Base-by-base conservation (phyloP, 2,113 vertebrate species). In the Petroica traversi region DNA sequence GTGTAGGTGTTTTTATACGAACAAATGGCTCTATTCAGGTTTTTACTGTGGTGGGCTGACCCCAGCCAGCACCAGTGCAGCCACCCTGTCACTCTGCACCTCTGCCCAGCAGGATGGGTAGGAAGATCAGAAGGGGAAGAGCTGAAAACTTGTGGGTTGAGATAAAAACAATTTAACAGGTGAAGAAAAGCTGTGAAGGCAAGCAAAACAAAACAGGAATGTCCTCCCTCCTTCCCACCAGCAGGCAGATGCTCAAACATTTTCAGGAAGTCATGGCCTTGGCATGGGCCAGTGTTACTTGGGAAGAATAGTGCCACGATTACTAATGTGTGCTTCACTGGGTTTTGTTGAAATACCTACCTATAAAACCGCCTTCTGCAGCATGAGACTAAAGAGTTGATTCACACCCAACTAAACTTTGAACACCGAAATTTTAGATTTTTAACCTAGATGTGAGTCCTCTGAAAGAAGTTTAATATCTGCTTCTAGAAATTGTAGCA, bases 11-110 rank as follows among this genome's bases (percentile, higher is more conserved):
- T 78, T 88, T 23, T 48, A 3, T 9, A 13, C 15, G 25, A 66
- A 36, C 8, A 26, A 36, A 63, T 14, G 4, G 3, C 16, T 78
- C 28, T 49, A 14, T 84, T 68, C 8, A 46, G n/a, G 11, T 54
- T 6, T 78, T 83, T 62, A 8, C 13, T 59, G 15, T 28, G 24
- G 4, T 59, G 25, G 8, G 4, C 14, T 88, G 34, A 51, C 3
- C 9, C 7, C 14, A 77, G 16, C 4, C 38, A 88, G 29, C 6
- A 46, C 5, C 9, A 16, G 2, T 26, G 3, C 22, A 31, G 13
- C 5, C 29, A 38, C 5, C 5, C 26, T 20, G 40, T 33, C 0
- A 0, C 13, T 18, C 8, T 4, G 25, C 23, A 11, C 20, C 55
- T 33, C 34, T 79, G 19, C 6, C 41, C 22, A 26, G 40, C 2